A percentile compares a stretch with the other conserved stretches of the same genome.
Conservation (phyloP, 2,113 vertebrate genomes). For the Origma solitaria region DNA sequence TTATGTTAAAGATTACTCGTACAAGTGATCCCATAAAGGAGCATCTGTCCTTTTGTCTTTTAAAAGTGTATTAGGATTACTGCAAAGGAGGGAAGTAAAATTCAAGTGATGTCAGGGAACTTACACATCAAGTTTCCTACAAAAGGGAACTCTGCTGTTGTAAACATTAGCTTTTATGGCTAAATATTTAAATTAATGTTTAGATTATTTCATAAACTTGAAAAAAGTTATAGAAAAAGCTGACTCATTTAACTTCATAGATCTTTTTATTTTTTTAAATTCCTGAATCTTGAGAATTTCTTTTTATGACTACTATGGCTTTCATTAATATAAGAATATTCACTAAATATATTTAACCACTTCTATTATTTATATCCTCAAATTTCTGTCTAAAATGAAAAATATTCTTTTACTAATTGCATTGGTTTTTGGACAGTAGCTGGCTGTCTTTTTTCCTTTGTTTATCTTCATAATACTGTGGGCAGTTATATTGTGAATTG, state of each 20-base stretch:
- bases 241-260: background rate
- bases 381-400: background rate
- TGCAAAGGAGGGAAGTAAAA: background rate
- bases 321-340: background rate
- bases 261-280: background rate
- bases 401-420: background rate
- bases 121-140: background rate
- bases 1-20: background rate
- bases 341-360: background rate
- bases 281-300: background rate
- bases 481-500: background rate
- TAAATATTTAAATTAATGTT: background rate
- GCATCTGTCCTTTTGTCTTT: background rate
- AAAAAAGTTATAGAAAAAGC: background rate
- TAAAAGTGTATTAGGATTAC: background rate
- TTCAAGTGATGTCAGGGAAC: background rate
- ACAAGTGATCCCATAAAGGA: background rate
- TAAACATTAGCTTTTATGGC: background rate
- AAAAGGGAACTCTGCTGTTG: background rate
- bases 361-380: background rate
- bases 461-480: background rate
- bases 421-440: background rate
- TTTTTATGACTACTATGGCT: background rate
- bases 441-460: background rate
- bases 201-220: background rate